These are phyloP conservation scores for Eledona agricola DNA, from an alignment of 2,888 invertebrate genomes.

Conservation along the genomic window DNA sequence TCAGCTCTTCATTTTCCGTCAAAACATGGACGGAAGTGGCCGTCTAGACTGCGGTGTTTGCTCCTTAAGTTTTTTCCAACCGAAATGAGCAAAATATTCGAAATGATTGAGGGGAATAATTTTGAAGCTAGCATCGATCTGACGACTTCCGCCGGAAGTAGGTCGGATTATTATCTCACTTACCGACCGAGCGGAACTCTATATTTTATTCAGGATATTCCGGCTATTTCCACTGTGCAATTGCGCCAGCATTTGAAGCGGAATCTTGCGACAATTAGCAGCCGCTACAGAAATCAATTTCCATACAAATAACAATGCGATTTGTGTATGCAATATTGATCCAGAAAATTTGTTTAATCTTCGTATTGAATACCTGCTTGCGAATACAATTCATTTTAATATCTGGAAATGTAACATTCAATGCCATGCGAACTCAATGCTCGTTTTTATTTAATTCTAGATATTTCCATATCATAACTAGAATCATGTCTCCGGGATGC, in stretches of 20 bases:
- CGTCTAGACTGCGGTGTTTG: conserved; percentile 39
- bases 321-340: conserved; percentile 38
- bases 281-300: no score
- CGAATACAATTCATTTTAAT: conserved; percentile 7
- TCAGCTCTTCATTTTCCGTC: no score
- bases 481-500: conserved; percentile 14
- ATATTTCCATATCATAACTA: conserved; percentile 21
- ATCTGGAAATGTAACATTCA: conserved; percentile 6
- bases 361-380: conserved; percentile 28
- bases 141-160: conserved; percentile 47
- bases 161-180: conserved; percentile 48
- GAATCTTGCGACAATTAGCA: no score
- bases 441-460: conserved; percentile 19
- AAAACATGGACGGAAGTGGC: conserved; percentile 24
- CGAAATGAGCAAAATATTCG: conserved; percentile 36
- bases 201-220: conserved; percentile 59
- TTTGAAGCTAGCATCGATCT: conserved; percentile 41
- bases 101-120: conserved; percentile 41
- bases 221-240: conserved; percentile 56
- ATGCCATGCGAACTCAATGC: conserved; percentile 10
- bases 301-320: no score
- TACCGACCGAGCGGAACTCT: conserved; percentile 49
- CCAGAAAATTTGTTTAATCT: conserved; percentile 39
- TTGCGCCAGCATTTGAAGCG: conserved; percentile 50
- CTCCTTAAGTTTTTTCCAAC: conserved; percentile 38